These are phyloP conservation scores for Cataglyphis altisquamis DNA, from an alignment of 2,888 invertebrate genomes.

Conservation along the genomic window DNA sequence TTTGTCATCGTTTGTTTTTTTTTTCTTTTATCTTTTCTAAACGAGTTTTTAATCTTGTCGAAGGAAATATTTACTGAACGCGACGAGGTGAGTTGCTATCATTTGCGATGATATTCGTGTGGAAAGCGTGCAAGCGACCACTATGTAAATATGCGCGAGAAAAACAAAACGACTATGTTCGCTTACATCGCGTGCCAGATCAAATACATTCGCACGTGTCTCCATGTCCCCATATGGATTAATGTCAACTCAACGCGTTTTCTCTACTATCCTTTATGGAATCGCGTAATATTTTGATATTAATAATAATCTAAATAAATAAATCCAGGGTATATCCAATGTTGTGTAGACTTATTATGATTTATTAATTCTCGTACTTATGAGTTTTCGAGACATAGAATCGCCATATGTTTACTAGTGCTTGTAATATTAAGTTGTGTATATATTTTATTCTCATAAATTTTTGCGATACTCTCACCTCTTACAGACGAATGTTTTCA, in stretches of 20 bases:
- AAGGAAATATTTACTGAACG: not conserved
- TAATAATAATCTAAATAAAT: not conserved
- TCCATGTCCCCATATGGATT: slow-evolving; percentile 47
- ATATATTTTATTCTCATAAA: slow-evolving; percentile 1
- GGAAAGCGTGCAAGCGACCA: slow-evolving; percentile 15
- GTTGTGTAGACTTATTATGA: not conserved
- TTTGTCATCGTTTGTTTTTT: not conserved
- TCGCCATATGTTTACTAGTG: not conserved
- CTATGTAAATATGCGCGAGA: slow-evolving; percentile 2
- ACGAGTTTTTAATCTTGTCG: not conserved
- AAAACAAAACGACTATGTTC: not conserved
- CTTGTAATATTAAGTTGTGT: not conserved
- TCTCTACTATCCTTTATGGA: not conserved
- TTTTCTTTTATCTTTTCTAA: not conserved
- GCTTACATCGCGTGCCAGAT: not conserved
- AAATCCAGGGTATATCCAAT: not conserved
- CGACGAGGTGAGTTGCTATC: not conserved
- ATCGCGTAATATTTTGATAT: not conserved
- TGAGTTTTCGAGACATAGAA: not conserved
- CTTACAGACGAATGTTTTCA: slow-evolving; percentile 64
- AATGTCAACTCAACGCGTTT: not conserved
- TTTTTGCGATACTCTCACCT: slow-evolving; percentile 18
- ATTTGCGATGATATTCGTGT: not conserved
- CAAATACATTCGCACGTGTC: slow-evolving; percentile 68
- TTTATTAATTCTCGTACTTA: not conserved